Percentiles rank a stretch among this genome's conserved stretches.
Evolutionary conservation across 2,797 vertebrate species (phyloP).

Genomic region (Phaenicophaeus curvirostris): DNA sequence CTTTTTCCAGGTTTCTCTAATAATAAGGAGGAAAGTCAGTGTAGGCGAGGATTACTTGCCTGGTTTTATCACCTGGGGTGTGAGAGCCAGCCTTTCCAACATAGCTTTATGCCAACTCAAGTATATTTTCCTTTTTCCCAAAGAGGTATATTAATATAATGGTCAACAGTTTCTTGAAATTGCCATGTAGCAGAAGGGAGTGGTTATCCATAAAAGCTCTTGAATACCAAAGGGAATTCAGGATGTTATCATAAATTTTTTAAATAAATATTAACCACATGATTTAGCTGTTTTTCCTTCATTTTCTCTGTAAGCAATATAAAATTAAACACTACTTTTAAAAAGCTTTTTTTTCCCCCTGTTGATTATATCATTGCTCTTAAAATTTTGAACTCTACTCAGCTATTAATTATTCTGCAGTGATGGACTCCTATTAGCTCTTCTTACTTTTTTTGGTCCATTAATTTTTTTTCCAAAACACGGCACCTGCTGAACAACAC

Average conservation of each 20-base stretch:
- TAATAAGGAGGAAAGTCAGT: background rate
- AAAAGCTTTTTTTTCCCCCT: background rate
- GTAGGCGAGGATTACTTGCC: background rate
- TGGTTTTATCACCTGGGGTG: background rate
- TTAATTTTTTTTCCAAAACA: background rate
- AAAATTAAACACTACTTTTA: conserved; percentile 40
- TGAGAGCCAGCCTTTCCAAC: background rate
- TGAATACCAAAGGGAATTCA: conserved; percentile 10
- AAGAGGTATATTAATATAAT: conserved; percentile 5
- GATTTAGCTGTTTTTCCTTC: conserved; percentile 39
- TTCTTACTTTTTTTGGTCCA: background rate
- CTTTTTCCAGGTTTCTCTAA: background rate
- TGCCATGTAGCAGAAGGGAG: background rate
- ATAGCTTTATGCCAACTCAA: conserved; percentile 16
- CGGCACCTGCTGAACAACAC: background rate
- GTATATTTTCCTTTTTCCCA: background rate
- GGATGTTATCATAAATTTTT: conserved; percentile 16
- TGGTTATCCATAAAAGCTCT: background rate
- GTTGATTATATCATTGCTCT: conserved; percentile 36
- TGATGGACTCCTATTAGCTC: background rate
- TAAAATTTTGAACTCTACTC: conserved; percentile 31
- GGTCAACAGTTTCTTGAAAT: conserved; percentile 48
- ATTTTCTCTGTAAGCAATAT: conserved; percentile 6
- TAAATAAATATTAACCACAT: conserved; percentile 45
- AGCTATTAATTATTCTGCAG: conserved; percentile 26